A percentile compares a stretch with the other conserved stretches of the same genome.
Evolutionary conservation across 2,113 vertebrate species (phyloP).

Genomic region (Vulpes ferrilata): DNA sequence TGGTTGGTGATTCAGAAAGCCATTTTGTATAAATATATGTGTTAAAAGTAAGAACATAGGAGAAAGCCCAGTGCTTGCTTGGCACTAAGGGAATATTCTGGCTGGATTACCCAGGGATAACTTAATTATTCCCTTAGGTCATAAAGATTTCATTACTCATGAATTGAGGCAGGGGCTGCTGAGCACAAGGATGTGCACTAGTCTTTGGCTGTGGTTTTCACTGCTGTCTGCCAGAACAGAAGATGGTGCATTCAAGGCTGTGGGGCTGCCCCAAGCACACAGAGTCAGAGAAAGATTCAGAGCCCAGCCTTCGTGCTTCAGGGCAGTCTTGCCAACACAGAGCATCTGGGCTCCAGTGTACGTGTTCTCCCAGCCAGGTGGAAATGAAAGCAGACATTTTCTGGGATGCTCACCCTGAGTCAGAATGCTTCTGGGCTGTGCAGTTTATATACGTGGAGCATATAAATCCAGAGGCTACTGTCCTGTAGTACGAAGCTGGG

Average conservation of each 20-base stretch:
- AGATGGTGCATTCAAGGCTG: background rate
- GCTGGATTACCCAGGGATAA: background rate
- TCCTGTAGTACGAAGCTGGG: background rate
- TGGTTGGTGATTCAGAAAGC: background rate
- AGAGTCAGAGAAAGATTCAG: rapidly evolving
- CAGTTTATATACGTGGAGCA: rapidly evolving
- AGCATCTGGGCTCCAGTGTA: background rate
- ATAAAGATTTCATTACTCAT: background rate
- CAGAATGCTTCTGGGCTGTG: background rate
- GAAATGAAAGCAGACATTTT: background rate
- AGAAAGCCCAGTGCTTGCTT: background rate
- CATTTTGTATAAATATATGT: background rate
- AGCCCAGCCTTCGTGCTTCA: background rate
- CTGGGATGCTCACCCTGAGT: background rate
- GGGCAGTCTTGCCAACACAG: background rate
- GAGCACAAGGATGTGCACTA: background rate
- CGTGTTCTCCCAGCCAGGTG: background rate
- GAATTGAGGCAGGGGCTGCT: background rate
- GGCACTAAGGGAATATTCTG: background rate
- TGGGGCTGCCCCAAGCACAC: background rate
- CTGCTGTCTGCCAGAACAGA: background rate
- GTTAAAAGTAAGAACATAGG: background rate
- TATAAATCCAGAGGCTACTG: background rate
- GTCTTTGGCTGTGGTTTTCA: background rate
- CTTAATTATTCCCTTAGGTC: background rate